Evolutionary conservation across 2,113 vertebrate species (phyloP).

Genomic region (Urocynchramus pylzowi): DNA sequence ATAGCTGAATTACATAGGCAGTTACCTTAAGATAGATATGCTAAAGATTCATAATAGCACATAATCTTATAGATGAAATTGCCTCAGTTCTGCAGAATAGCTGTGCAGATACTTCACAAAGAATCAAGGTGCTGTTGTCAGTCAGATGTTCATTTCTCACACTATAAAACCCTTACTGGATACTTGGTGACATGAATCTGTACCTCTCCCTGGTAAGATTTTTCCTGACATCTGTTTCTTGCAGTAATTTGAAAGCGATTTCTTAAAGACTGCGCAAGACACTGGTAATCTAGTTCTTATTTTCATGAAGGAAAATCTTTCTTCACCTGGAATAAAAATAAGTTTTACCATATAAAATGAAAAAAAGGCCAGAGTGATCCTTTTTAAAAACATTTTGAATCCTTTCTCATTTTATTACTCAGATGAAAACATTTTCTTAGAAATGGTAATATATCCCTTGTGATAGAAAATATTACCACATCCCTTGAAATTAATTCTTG

Average conservation of each 20-base stretch:
- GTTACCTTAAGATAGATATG: neutral
- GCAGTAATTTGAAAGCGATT: neutral
- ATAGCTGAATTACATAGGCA: neutral
- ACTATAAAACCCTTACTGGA: neutral
- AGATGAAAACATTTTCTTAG: neutral
- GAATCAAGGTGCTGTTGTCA: neutral
- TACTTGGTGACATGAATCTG: neutral
- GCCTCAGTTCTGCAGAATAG: neutral
- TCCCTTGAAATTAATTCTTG: neutral
- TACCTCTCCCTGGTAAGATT: neutral
- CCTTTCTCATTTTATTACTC: neutral
- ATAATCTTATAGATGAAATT: neutral
- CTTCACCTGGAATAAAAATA: neutral
- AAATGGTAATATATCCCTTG: neutral
- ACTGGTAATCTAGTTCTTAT: neutral
- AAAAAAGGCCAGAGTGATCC: fast-evolving
- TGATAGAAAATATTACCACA: neutral
- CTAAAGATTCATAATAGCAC: neutral
- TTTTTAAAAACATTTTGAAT: neutral
- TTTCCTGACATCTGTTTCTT: neutral
- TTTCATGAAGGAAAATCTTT: neutral
- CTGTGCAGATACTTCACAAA: neutral
- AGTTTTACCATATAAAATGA: neutral
- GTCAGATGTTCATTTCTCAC: neutral
- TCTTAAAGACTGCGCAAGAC: neutral